A percentile compares a stretch with the other conserved stretches of the same genome.
Evolutionary conservation across 2,113 vertebrate species (phyloP).

Genomic region (Mustelus asterias): DNA sequence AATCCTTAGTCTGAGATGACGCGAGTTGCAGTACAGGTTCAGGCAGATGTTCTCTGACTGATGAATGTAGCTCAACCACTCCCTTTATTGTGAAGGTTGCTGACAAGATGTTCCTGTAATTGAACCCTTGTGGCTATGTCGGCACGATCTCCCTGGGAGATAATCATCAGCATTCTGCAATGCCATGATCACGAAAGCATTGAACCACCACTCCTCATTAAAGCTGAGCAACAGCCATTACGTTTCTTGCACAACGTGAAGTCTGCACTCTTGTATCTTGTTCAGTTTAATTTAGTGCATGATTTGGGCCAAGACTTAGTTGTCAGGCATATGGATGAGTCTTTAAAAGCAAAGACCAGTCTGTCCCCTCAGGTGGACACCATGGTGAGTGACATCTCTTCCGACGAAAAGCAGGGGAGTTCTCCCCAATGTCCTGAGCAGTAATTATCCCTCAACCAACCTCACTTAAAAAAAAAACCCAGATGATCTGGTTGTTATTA

Average conservation of each 20-base stretch:
- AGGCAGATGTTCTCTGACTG: background rate
- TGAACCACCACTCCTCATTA: background rate
- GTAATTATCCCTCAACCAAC: background rate
- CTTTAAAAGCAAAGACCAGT: background rate
- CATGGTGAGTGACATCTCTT: background rate
- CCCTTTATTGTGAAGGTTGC: background rate
- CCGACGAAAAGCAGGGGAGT: background rate
- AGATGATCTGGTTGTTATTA: background rate
- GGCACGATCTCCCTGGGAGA: background rate
- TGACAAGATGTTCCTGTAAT: background rate
- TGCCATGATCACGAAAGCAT: background rate
- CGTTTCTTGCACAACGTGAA: background rate
- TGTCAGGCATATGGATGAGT: background rate
- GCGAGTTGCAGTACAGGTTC: background rate
- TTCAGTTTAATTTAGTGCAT: background rate
- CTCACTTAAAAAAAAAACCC: background rate
- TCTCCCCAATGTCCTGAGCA: background rate
- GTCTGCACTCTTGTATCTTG: background rate
- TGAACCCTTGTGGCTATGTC: background rate
- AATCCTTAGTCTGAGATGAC: background rate
- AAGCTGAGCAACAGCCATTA: background rate
- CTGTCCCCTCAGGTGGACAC: background rate
- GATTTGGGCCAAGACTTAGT: background rate
- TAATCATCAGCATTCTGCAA: background rate
- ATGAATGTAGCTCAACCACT: background rate